Percentiles rank a stretch among this genome's conserved stretches.
phyloP scores from a whole-genome alignment of 2,888 invertebrate genomes.

The Anorthoa munda region DNA sequence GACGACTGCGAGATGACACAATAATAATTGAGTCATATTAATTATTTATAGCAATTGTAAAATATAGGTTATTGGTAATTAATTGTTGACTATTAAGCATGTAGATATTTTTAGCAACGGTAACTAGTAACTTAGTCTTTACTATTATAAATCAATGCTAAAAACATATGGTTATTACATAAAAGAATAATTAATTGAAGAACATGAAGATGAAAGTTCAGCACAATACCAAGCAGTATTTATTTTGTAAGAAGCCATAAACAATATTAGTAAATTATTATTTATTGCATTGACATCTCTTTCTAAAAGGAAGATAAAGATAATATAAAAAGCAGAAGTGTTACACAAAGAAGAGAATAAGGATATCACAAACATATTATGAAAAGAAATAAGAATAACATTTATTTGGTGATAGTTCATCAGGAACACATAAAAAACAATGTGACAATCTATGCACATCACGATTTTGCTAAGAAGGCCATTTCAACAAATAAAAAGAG shows the following conservation, averaged over 20 bases:
- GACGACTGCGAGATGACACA: neutral
- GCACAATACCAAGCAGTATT: neutral
- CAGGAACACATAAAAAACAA: no score
- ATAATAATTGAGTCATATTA: neutral
- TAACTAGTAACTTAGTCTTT: neutral
- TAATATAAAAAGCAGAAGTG: neutral
- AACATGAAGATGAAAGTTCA: neutral
- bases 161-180: neutral
- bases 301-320: neutral
- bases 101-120: slow-evolving; percentile 1
- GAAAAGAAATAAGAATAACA: no score
- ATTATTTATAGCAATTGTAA: slow-evolving; percentile 2
- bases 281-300: no score
- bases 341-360: no score
- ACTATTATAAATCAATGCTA: neutral
- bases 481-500: no score
- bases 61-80: slow-evolving; percentile 14
- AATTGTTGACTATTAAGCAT: no score
- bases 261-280: neutral
- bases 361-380: no score
- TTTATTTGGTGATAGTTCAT: no score
- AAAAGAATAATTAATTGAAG: neutral
- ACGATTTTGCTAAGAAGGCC: no score
- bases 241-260: neutral
- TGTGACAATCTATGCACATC: no score